phyloP scores from a whole-genome alignment of 2,113 vertebrate genomes.

The Apaloderma vittatum region DNA sequence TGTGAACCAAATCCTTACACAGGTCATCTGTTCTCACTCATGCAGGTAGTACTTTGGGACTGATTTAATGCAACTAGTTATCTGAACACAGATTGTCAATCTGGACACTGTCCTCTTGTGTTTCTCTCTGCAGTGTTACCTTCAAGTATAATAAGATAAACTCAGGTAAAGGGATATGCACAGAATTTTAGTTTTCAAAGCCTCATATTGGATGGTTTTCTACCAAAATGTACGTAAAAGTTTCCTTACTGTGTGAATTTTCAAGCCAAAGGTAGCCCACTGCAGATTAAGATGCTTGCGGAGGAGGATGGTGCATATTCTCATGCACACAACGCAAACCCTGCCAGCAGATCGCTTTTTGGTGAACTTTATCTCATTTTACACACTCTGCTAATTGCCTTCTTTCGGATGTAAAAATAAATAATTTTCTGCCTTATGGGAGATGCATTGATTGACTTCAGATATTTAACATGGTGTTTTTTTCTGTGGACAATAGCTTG shows the following conservation, averaged over 20 bases:
- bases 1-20: neutral
- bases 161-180: neutral
- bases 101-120: neutral
- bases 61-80: neutral
- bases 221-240: neutral
- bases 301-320: neutral
- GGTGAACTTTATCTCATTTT: neutral
- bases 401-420: slow-evolving; percentile 40
- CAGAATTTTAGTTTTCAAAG: neutral
- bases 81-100: neutral
- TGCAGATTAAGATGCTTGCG: neutral
- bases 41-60: neutral
- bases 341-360: neutral
- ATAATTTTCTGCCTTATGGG: slow-evolving; percentile 38
- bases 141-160: neutral
- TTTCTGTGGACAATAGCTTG: slow-evolving; percentile 43
- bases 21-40: neutral
- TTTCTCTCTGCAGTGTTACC: neutral
- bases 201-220: neutral
- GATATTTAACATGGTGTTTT: slow-evolving; percentile 52
- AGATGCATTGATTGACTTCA: slow-evolving; percentile 59
- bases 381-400: slow-evolving; percentile 5
- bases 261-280: neutral
- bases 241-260: neutral
- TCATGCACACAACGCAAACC: neutral